Evolutionary conservation across 2,888 invertebrate genomes (phyloP).

Genomic region (Microplitis manilae): DNA sequence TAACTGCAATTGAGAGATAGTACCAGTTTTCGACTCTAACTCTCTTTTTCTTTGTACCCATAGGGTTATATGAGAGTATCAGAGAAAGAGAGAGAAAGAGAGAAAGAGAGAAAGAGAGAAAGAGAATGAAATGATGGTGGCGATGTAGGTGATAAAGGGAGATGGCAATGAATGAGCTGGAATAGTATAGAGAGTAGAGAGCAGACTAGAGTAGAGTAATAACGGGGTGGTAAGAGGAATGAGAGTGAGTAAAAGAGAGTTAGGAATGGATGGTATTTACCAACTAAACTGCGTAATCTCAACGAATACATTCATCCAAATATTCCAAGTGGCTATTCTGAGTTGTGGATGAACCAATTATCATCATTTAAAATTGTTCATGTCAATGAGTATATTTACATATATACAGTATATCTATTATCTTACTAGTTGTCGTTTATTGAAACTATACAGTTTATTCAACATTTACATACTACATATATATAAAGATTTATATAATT

Average conservation of each 20-base stretch:
- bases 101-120: slow-evolving; percentile 22
- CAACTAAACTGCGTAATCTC: slow-evolving; percentile 69
- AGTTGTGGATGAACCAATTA: slow-evolving; percentile 65
- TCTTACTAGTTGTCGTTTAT: too few species aligned
- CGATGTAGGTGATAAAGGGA: slow-evolving; percentile 6
- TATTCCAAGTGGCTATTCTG: slow-evolving; percentile 44
- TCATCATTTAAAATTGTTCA: slow-evolving; percentile 39
- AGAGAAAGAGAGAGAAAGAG: neutral
- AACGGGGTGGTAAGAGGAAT: slow-evolving; percentile 5
- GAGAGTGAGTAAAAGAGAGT: slow-evolving; percentile 33
- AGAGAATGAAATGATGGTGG: slow-evolving; percentile 5
- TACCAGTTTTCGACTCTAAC: slow-evolving; percentile 48
- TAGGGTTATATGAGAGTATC: neutral
- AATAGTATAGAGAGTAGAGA: slow-evolving; percentile 12
- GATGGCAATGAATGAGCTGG: slow-evolving; percentile 24
- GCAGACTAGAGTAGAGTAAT: neutral
- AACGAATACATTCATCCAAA: slow-evolving; percentile 67
- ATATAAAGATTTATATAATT: too few species aligned
- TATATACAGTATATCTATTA: too few species aligned
- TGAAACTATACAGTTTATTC: too few species aligned
- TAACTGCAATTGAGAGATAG: slow-evolving; percentile 71
- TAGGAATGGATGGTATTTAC: slow-evolving; percentile 61
- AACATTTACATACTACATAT: too few species aligned
- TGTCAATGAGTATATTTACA: too few species aligned
- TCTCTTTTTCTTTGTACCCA: neutral